A percentile compares a stretch with the other conserved stretches of the same genome.
Evolutionary conservation across 2,797 vertebrate genomes (phyloP).

Genomic region (Sebastes itinus): DNA sequence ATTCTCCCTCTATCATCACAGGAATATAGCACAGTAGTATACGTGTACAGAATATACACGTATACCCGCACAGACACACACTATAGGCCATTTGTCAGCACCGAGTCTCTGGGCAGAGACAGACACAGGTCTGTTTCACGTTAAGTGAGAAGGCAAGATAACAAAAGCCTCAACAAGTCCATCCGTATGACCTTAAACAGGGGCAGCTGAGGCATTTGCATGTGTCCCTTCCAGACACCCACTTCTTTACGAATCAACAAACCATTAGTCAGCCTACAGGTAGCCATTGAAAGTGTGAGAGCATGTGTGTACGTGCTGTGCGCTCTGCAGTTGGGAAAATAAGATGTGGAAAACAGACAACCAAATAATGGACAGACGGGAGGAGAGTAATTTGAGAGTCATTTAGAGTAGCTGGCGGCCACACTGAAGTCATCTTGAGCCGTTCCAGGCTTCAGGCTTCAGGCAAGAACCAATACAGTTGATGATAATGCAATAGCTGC

Average conservation of each 20-base stretch:
- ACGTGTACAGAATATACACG: background rate
- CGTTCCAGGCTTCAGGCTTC: conserved; percentile 52
- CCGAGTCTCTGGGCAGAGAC: background rate
- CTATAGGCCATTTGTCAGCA: background rate
- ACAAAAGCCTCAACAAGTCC: conserved; percentile 36
- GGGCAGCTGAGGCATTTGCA: conserved; percentile 23
- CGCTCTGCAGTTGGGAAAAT: conserved; percentile 31
- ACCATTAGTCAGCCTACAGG: conserved; percentile 41
- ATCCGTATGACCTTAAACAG: conserved; percentile 31
- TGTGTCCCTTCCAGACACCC: conserved; percentile 25
- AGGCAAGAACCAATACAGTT: conserved; percentile 33
- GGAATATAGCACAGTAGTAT: background rate
- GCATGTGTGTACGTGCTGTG: background rate
- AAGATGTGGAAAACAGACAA: conserved; percentile 54
- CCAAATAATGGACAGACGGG: conserved; percentile 45
- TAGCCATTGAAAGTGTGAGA: conserved; percentile 21
- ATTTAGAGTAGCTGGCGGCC: conserved; percentile 51
- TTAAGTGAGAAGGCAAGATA: conserved; percentile 34
- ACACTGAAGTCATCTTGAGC: conserved; percentile 56
- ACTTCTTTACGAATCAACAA: conserved; percentile 52
- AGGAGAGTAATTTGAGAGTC: conserved; percentile 57
- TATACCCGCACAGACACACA: background rate
- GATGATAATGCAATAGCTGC: conserved; percentile 38
- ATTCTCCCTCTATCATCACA: background rate
- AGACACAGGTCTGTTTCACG: conserved; percentile 42